These are phyloP conservation scores for Ursus arctos DNA, from an alignment of 2,113 vertebrate genomes.

Conservation along the genomic window DNA sequence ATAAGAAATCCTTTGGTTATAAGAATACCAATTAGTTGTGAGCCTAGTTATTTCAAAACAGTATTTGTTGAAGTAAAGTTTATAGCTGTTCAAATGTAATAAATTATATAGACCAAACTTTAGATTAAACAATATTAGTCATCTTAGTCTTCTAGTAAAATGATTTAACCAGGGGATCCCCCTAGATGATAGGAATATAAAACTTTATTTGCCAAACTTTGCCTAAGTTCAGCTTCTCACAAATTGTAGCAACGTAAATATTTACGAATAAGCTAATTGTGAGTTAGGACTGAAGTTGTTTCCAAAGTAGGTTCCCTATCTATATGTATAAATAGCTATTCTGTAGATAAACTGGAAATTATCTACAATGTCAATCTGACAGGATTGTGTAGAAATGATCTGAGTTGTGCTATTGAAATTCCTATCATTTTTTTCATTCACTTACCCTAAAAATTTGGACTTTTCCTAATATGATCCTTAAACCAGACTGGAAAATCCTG, in stretches of 20 bases:
- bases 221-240: slow-evolving; percentile 17
- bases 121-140: neutral
- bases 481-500: slow-evolving; percentile 19
- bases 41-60: slow-evolving; percentile 33
- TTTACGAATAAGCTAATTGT: slow-evolving; percentile 51
- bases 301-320: neutral
- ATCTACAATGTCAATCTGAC: neutral
- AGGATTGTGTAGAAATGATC: slow-evolving; percentile 20
- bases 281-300: neutral
- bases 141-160: slow-evolving; percentile 33
- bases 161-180: neutral
- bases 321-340: neutral
- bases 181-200: neutral
- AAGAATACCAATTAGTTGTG: slow-evolving; percentile 9
- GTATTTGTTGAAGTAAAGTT: slow-evolving; percentile 16
- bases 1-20: neutral
- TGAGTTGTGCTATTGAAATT: slow-evolving; percentile 49
- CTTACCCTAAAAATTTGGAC: slow-evolving; percentile 1
- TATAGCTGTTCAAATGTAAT: neutral
- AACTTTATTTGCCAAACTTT: slow-evolving; percentile 51
- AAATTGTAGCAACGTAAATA: neutral
- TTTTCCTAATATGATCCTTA: slow-evolving; percentile 26
- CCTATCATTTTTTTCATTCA: neutral
- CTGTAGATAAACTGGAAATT: neutral
- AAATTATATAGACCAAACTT: slow-evolving; percentile 35